Evolutionary conservation across 2,888 invertebrate species (phyloP).

Genomic region (Arctia plantaginis): DNA sequence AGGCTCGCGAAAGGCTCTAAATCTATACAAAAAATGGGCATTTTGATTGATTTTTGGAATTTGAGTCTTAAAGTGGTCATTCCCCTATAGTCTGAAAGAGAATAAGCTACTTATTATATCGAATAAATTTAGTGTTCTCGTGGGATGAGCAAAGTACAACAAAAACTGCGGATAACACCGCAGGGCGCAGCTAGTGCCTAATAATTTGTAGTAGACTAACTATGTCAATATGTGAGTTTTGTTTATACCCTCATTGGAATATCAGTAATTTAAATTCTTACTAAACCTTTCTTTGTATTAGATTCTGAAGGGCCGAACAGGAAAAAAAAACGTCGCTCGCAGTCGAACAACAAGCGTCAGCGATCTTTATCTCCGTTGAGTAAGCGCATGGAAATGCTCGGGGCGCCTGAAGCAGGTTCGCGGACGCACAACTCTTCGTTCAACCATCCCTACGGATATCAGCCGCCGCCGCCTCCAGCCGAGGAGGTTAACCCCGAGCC

Average conservation of each 20-base stretch:
- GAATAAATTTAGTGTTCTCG: no score
- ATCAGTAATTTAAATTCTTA: background rate
- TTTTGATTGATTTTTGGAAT: no score
- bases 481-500: constrained; percentile 75
- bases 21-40: no score
- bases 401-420: constrained; percentile 81
- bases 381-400: constrained; percentile 92
- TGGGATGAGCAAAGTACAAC: no score
- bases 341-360: constrained; percentile 87
- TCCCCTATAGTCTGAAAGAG: no score
- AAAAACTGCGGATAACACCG: no score
- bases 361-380: constrained; percentile 93
- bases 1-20: no score
- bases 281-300: constrained; percentile 38
- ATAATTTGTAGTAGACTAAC: no score
- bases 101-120: no score
- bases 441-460: constrained; percentile 89
- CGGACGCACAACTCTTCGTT: constrained; percentile 88
- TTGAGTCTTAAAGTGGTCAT: no score
- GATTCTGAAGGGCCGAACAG: constrained; percentile 84
- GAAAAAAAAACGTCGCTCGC: constrained; percentile 87
- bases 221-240: no score
- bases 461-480: constrained; percentile 86
- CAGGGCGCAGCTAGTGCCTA: no score
- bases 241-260: background rate